Base-by-base conservation (phyloP, 2,888 invertebrate genomes). In the Phengaris alcon region DNA sequence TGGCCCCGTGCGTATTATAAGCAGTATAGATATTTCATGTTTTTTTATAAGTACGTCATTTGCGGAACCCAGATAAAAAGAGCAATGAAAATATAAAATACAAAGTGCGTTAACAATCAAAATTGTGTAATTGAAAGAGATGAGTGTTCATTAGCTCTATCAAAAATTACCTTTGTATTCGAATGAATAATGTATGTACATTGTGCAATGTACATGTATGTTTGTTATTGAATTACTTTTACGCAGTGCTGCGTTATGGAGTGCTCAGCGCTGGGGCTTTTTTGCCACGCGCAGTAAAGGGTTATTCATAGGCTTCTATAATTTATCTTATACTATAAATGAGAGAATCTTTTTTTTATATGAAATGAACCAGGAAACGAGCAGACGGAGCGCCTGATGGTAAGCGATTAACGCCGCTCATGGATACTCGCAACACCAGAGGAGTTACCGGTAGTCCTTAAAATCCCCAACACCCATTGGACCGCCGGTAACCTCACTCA, bases 141-240 rank as follows among this genome's bases (percentile, higher is more conserved):
- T 72, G 52, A 15, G n/a, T n/a, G 52, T 72, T 72, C 72, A 54
- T 72, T 72, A 35, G 52, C 12, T 52, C 13, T 52, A 72, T 54
- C 72, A 72, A 54, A 72, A 72, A 72, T 72, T 72, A 64, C 72
- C 54, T 54, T 72, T 72, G 54, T 72, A 35, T 72, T 22, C 52
- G 54, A 52, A 72, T 72, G 72, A 54, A 52, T 72, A 22, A 72
- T 72, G 52, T 52, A 72, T 68, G 35, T 35, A 22, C 22, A 22
- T 22, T 22, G 22, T 22, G 22, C 22, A 22, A 22, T 22, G 22
- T 22, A 22, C 22, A 22, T 22, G 22, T 22, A 35, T 64, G 64
- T 44, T 64, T 64, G 12, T 64, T 64, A 64, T 64, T 64, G 64
- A 44, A 64, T 64, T 64, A 64, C 44, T 35, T 13, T 12, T 44